Conservation (phyloP, 2,797 vertebrate genomes). For the Cyclopterus lumpus region DNA sequence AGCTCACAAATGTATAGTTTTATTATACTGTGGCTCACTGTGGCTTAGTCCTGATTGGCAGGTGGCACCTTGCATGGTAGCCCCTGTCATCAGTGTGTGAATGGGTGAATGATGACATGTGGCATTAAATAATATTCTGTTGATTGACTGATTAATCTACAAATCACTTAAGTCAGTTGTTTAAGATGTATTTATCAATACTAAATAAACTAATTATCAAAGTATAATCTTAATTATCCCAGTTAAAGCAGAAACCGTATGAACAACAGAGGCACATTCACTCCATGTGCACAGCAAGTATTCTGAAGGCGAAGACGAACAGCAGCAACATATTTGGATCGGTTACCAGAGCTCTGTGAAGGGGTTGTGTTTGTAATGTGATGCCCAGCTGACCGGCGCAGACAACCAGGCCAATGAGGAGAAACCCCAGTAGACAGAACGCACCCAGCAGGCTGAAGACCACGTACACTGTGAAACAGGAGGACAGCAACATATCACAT, state of each 20-base stretch:
- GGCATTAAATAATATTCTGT: background rate
- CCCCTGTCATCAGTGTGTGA: too few relatives aligned
- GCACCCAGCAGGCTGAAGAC: constrained; percentile 46
- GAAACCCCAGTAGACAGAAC: constrained; percentile 26
- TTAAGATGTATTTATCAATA: background rate
- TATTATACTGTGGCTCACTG: too few relatives aligned
- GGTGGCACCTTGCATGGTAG: too few relatives aligned
- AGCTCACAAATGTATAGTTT: too few relatives aligned
- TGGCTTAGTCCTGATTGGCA: too few relatives aligned
- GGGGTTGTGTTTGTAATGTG: background rate
- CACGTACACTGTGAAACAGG: constrained; percentile 43
- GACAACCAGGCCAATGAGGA: constrained; percentile 30
- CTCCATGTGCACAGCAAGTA: background rate
- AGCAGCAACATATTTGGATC: background rate
- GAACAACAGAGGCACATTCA: too few relatives aligned
- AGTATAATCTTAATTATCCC: background rate
- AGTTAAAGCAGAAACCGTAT: background rate
- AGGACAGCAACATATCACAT: background rate
- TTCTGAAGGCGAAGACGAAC: background rate
- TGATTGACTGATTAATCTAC: background rate
- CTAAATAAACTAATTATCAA: background rate
- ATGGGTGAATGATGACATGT: too few relatives aligned
- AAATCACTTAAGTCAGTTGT: background rate
- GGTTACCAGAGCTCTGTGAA: constrained; percentile 41
- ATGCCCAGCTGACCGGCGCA: constrained; percentile 13